Conservation (phyloP, 2,113 vertebrate genomes). For the Erythrocercus mccallii region DNA sequence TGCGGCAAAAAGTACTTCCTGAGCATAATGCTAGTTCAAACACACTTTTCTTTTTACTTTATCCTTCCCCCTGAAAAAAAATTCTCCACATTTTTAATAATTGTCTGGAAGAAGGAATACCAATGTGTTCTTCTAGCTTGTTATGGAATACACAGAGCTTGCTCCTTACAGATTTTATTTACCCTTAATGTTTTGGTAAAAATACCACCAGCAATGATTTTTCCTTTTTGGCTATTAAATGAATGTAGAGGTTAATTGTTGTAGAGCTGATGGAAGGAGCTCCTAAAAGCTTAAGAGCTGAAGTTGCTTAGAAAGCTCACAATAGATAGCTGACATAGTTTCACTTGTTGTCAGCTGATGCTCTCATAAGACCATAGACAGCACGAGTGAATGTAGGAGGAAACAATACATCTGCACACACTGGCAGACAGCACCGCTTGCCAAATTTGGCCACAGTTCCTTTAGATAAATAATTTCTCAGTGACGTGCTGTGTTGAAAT, state of each 20-base stretch:
- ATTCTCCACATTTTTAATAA: not conserved
- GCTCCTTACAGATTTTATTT: not conserved
- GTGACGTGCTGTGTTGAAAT: slow-evolving; percentile 73
- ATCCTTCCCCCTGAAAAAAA: not conserved
- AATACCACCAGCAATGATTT: not conserved
- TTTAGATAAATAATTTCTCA: slow-evolving; percentile 79
- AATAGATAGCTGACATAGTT: slow-evolving; percentile 25
- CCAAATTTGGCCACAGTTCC: slow-evolving; percentile 74
- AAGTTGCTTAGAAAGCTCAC: not conserved
- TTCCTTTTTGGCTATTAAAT: not conserved
- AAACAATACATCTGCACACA: slow-evolving; percentile 75
- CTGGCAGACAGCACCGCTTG: slow-evolving; percentile 66
- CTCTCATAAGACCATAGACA: slow-evolving; percentile 53
- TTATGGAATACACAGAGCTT: not conserved
- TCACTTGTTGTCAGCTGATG: slow-evolving; percentile 21
- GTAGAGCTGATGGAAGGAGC: not conserved
- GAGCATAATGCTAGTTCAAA: not conserved
- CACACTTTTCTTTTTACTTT: not conserved
- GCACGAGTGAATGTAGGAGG: slow-evolving; percentile 37
- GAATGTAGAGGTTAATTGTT: not conserved
- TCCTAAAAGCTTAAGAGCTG: not conserved
- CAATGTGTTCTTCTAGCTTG: not conserved
- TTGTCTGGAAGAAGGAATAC: not conserved
- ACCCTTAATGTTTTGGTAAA: not conserved
- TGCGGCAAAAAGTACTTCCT: not conserved